Evolutionary conservation across 2,888 invertebrate genomes (phyloP), one percentile per base, ranked within the genome.

Genomic region (Drosophila mayaguana): DNA sequence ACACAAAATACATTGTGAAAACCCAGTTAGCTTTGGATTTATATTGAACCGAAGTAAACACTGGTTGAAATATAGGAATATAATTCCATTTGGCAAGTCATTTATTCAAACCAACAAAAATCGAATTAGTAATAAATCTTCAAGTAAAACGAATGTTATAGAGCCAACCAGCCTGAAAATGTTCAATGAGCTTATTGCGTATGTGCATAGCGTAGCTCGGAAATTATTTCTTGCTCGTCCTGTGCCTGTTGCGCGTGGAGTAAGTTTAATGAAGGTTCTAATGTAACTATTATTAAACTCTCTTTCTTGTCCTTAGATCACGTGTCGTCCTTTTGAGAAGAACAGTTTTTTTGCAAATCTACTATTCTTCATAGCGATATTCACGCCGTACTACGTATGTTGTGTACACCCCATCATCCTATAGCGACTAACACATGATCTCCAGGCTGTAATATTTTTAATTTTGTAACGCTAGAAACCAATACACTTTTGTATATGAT

Each of bases 331-430:
- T 1, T 6, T 72, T 0, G 40, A 68, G 0, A 78, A 66, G 48
- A 83, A 81, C n/a, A 63, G 70, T 22, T 62, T 61, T n/a, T 55
- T 66, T 25, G 61, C 79, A 38, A 88, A 91, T 59, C 11, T 81
- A 3, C 63, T 90, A 14, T 90, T 91, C 65, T 90, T 91, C 51
- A 70, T 82, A 9, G 88, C 82, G 25, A 82, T 91, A 5, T 79
- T 86, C 14, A 64, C 85, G 4, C 91, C 91, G 11, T 65, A 91
- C 3, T 91, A 90, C 51, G 80, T 85, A 34, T 89, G 89, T 43
- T 59, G 28, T 8, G 28, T 91, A 1, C n/a, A 48, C 6, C 3
- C 25, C 8, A 11, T 8, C 5, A 11, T 1, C 6, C 5, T 4
- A 28, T 12, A 6, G 11, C 11, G 2, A 48, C 3, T 11, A 6